Evolutionary conservation across 2,113 vertebrate species (phyloP).

Genomic region (Xiphophorus couchianus): DNA sequence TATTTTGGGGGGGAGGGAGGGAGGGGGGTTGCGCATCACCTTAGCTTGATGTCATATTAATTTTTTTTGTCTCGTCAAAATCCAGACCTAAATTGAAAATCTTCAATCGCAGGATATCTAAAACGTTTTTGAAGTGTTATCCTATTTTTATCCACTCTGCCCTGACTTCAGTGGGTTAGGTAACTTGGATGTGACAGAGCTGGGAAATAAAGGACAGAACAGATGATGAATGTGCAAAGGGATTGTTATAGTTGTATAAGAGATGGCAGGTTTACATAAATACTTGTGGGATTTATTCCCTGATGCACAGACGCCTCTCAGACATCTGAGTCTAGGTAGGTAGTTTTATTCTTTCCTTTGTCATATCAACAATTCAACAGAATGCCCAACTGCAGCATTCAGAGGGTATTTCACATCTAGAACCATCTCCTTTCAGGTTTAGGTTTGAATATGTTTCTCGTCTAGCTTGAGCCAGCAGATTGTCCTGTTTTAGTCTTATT

Average conservation of each 20-base stretch:
- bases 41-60: no score
- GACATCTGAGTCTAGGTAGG: constrained; percentile 62
- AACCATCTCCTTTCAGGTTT: constrained; percentile 8
- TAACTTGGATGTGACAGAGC: constrained; percentile 8
- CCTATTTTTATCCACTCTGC: no score
- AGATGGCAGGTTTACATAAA: constrained; percentile 66
- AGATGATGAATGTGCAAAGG: constrained; percentile 34
- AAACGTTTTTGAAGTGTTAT: no score
- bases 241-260: constrained; percentile 60
- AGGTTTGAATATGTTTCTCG: not conserved
- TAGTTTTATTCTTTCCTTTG: constrained; percentile 27
- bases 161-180: not conserved
- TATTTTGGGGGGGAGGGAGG: not conserved
- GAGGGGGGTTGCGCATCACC: no score
- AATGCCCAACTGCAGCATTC: not conserved
- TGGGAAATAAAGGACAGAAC: constrained; percentile 27
- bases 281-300: constrained; percentile 46
- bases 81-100: no score
- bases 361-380: not conserved
- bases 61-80: no score
- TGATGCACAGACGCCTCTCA: constrained; percentile 50
- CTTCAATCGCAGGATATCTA: no score
- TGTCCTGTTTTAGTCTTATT: not conserved
- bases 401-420: not conserved
- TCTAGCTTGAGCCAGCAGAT: not conserved